These are phyloP conservation scores for Drosophila saltans DNA, from an alignment of 1,140 invertebrate genomes.

Conservation along the genomic window DNA sequence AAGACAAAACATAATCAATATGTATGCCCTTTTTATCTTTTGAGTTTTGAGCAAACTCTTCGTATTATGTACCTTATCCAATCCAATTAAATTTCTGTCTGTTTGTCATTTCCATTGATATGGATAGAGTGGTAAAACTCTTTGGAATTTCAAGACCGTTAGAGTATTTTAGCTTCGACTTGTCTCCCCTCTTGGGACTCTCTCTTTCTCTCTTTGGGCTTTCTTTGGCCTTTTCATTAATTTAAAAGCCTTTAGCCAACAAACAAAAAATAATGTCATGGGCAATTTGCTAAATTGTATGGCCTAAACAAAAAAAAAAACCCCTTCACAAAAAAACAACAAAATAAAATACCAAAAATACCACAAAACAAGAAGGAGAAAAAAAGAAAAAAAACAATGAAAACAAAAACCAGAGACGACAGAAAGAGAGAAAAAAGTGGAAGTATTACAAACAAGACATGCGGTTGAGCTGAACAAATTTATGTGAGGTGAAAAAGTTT, in stretches of 20 bases:
- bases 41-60: no score
- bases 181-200: conserved; percentile 30
- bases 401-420: neutral
- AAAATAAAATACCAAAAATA: conserved; percentile 11
- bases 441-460: conserved; percentile 8
- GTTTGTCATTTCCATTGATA: no score
- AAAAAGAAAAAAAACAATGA: neutral
- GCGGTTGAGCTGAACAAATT: conserved; percentile 7
- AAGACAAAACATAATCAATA: no score
- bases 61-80: no score
- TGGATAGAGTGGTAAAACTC: no score
- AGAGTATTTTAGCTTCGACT: conserved; percentile 40
- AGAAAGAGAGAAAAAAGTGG: neutral
- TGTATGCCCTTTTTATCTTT: no score
- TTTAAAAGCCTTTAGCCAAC: conserved; percentile 56
- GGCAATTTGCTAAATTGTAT: conserved; percentile 74
- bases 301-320: conserved; percentile 64
- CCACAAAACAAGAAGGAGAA: neutral
- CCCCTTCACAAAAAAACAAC: neutral
- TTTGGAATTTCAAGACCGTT: neutral
- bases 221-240: conserved; percentile 48
- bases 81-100: no score
- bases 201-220: neutral
- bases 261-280: conserved; percentile 45
- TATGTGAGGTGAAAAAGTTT: conserved; percentile 5